Evolutionary conservation across 2,113 vertebrate genomes (phyloP), one percentile per base, ranked within the genome.

Genomic region (Gasterosteus nipponicus): DNA sequence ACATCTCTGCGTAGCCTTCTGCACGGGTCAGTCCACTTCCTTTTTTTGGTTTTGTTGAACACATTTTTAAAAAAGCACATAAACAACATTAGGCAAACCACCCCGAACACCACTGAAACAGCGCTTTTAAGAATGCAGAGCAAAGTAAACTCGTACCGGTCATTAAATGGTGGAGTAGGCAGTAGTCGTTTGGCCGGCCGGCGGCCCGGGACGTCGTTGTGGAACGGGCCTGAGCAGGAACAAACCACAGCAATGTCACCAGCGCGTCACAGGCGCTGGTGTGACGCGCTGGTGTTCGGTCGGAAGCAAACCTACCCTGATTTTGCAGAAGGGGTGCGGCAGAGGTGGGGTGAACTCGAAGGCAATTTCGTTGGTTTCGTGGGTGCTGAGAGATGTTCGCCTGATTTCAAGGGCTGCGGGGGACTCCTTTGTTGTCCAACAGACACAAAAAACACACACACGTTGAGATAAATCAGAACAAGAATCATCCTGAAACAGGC

Each of bases 171-270:
- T 77, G 26, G 5, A 68, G 33, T 22, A 72, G 61, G 56, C 73
- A 82, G 56, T 53, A 82, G 12, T 70, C 75, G 19, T 77, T 57
- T 57, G 71, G 41, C 29, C 4, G 31, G 31, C 31, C 12, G 65
- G 58, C 58, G 39, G 11, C 11, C 35, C n/a, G 33, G n/a, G 58
- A 39, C 58, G 3, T 3, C 59, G 33, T 26, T 15, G 22, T 33
- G 29, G 57, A 33, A 12, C 4, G 29, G 10, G 29, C 46, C 46
- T 49, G 63, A n/a, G 46, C 9, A 10, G 16, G 62, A 11, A 18
- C 10, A 18, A 39, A 39, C 33, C 6, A 39, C 19, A 38, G 35
- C 7, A 59, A 59, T 59, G 57, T 59, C 33, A 19, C 18, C 22
- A 56, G 14, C n/a, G 35, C 10, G 31, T 58, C 18, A 15, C 26